These are phyloP conservation scores for Aldabrachelys gigantea DNA, from an alignment of 2,113 vertebrate genomes.

Conservation along the genomic window DNA sequence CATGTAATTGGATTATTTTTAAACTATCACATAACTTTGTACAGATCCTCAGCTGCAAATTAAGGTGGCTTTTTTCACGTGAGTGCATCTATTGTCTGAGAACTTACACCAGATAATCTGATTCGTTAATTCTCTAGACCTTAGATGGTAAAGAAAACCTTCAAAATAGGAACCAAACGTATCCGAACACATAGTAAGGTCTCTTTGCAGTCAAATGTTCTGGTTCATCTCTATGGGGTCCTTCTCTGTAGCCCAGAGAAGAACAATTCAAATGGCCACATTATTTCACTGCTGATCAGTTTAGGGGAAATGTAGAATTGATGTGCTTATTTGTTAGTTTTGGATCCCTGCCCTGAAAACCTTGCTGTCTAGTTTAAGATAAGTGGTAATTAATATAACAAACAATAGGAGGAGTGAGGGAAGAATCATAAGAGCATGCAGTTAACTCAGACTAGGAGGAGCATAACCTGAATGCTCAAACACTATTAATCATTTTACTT, in stretches of 20 bases:
- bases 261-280: background rate
- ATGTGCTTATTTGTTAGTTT: background rate
- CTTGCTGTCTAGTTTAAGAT: rapidly evolving
- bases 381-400: background rate
- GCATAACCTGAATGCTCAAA: background rate
- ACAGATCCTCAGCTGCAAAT: background rate
- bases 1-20: background rate
- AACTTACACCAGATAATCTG: background rate
- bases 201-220: background rate
- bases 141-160: background rate
- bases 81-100: background rate
- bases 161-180: background rate
- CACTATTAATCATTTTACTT: rapidly evolving
- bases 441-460: background rate
- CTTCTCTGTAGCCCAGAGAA: background rate
- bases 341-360: rapidly evolving
- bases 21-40: background rate
- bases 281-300: background rate
- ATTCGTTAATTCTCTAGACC: background rate
- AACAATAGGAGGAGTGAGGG: rapidly evolving
- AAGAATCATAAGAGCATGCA: rapidly evolving
- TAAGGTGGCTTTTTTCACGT: background rate
- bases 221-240: background rate
- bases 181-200: background rate
- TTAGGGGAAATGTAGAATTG: background rate